These are phyloP conservation scores for Machimus atricapillus DNA, from an alignment of 2,888 invertebrate genomes.

Conservation along the genomic window DNA sequence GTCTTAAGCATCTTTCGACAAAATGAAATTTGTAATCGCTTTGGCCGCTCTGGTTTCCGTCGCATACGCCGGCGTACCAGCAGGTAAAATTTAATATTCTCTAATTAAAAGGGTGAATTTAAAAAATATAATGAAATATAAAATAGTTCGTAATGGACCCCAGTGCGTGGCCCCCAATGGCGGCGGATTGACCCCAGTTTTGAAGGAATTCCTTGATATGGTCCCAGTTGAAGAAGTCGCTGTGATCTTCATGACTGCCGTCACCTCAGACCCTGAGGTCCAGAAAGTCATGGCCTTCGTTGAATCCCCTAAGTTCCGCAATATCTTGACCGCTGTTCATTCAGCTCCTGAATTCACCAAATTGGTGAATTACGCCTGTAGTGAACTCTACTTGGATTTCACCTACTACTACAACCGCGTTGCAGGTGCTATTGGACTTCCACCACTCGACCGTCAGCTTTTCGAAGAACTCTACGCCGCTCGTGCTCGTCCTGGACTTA, in stretches of 20 bases:
- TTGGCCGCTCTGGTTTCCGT: not conserved
- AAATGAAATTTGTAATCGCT: conserved; percentile 12
- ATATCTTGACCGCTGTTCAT: conserved; percentile 41
- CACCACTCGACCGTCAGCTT: conserved; percentile 38
- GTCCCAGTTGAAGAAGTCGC: conserved; percentile 33
- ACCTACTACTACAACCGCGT: conserved; percentile 45
- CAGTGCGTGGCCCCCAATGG: conserved; percentile 39
- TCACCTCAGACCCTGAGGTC: conserved; percentile 43
- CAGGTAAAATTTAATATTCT: not conserved
- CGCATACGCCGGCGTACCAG: conserved; percentile 11
- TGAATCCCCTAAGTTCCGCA: conserved; percentile 26
- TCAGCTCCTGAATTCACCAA: conserved; percentile 40
- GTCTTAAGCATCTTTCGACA: not conserved
- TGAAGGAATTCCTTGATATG: conserved; percentile 43
- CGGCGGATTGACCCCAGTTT: conserved; percentile 41
- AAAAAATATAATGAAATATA: not conserved
- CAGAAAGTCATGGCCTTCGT: conserved; percentile 43
- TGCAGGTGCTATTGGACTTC: conserved; percentile 43
- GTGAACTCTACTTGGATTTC: conserved; percentile 43
- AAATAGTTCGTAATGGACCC: conserved; percentile 17
- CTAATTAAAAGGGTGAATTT: not conserved
- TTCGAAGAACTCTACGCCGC: not conserved
- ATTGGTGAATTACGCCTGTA: conserved; percentile 43
- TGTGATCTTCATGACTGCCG: conserved; percentile 41
- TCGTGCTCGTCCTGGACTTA: conserved; percentile 24